Evolutionary conservation across 2,113 vertebrate species (phyloP).

Genomic region (Apaloderma vittatum): DNA sequence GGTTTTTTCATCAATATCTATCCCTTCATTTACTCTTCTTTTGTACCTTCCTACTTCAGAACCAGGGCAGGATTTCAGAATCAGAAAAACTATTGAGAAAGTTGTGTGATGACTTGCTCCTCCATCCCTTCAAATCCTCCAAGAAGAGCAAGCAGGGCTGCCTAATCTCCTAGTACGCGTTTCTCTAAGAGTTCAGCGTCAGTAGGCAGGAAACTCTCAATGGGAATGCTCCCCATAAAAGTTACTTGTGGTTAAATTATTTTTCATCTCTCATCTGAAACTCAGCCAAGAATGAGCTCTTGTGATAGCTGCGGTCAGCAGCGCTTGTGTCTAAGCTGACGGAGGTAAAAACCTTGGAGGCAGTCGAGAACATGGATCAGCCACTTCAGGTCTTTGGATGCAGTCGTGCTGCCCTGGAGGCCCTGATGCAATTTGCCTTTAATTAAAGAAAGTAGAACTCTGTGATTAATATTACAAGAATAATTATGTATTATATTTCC

Average conservation of each 20-base stretch:
- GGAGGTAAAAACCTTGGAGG: neutral
- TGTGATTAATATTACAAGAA: neutral
- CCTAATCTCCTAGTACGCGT: accelerated
- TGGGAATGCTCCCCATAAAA: neutral
- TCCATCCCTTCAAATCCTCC: neutral
- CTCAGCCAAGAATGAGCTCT: neutral
- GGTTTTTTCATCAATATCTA: neutral
- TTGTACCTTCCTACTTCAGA: neutral
- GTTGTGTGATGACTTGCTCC: accelerated
- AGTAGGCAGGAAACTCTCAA: neutral
- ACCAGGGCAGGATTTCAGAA: neutral
- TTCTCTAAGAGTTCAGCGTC: neutral
- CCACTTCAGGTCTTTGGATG: neutral
- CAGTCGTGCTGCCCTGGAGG: neutral
- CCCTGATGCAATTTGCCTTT: neutral
- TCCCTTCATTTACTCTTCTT: neutral
- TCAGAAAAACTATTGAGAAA: neutral
- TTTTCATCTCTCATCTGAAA: neutral
- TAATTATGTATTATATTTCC: neutral
- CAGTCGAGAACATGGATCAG: neutral
- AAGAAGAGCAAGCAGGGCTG: neutral
- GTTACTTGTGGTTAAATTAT: neutral
- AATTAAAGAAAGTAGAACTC: neutral
- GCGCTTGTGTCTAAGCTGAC: neutral
- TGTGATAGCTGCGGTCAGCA: neutral